Evolutionary conservation across 2,888 invertebrate species (phyloP).

Genomic region (Proisotoma minuta): DNA sequence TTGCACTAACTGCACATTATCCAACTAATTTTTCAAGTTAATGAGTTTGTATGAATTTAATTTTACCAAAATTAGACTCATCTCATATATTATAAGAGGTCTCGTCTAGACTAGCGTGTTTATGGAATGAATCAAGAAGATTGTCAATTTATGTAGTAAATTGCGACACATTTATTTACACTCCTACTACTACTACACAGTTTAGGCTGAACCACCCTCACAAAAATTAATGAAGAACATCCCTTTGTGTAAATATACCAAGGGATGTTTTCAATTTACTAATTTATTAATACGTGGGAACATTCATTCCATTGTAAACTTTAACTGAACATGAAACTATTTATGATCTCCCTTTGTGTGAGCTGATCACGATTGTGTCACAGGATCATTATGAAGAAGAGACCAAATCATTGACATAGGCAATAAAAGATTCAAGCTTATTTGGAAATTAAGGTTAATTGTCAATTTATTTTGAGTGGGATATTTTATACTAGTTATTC

Average conservation of each 20-base stretch:
- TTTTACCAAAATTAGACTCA: neutral
- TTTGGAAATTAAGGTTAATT: slow-evolving; percentile 16
- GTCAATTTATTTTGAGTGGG: slow-evolving; percentile 6
- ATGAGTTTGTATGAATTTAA: neutral
- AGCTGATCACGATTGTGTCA: neutral
- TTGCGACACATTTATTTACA: slow-evolving; percentile 1
- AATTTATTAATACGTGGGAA: slow-evolving; percentile 4
- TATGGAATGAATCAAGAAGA: no score
- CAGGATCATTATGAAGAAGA: neutral
- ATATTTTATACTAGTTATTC: no score
- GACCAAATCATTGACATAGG: neutral
- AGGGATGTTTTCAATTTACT: slow-evolving; percentile 4
- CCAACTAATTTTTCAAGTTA: neutral
- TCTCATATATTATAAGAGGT: no score
- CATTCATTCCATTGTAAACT: neutral
- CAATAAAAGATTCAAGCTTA: neutral
- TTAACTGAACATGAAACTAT: neutral
- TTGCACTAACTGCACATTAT: neutral
- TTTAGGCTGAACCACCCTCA: neutral
- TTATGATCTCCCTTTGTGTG: neutral
- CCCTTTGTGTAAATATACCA: neutral
- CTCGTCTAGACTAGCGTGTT: no score
- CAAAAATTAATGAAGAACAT: no score
- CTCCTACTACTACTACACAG: neutral
- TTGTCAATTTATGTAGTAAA: neutral